phyloP scores from a whole-genome alignment of 2,888 invertebrate species.

The Lasioglossum vierecki region DNA sequence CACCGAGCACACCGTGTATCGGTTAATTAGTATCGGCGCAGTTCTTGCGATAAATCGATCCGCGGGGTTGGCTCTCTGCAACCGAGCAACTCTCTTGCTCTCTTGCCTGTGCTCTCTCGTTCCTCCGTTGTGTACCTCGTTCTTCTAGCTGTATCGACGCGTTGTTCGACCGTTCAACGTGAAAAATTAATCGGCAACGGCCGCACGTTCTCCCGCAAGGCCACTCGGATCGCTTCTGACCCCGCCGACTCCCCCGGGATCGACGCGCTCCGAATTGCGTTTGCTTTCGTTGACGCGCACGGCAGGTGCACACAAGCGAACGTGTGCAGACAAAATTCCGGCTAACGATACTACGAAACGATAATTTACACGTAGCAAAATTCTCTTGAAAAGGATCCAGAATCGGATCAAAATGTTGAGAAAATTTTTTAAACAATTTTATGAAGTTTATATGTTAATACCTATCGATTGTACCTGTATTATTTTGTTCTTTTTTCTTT shows the following conservation, averaged over 20 bases:
- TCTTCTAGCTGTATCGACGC: neutral
- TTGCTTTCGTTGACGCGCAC: neutral
- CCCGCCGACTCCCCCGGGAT: neutral
- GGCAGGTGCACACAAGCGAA: neutral
- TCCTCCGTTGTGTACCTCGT: neutral
- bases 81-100: neutral
- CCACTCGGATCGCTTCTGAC: neutral
- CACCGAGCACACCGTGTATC: neutral
- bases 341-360: neutral
- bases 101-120: neutral
- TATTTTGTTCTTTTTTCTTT: too few species aligned
- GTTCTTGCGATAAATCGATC: slow-evolving; percentile 35
- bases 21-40: slow-evolving; percentile 24
- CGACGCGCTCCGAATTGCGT: neutral
- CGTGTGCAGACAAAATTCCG: too few species aligned
- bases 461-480: too few species aligned
- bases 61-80: neutral
- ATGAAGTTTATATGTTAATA: too few species aligned
- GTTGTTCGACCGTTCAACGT: neutral
- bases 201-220: neutral
- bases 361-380: too few species aligned
- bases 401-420: too few species aligned
- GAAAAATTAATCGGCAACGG: neutral
- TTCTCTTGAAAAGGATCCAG: too few species aligned
- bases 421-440: too few species aligned